Evolutionary conservation across 2,888 invertebrate genomes (phyloP).

Genomic region (Neoascia interrupta): DNA sequence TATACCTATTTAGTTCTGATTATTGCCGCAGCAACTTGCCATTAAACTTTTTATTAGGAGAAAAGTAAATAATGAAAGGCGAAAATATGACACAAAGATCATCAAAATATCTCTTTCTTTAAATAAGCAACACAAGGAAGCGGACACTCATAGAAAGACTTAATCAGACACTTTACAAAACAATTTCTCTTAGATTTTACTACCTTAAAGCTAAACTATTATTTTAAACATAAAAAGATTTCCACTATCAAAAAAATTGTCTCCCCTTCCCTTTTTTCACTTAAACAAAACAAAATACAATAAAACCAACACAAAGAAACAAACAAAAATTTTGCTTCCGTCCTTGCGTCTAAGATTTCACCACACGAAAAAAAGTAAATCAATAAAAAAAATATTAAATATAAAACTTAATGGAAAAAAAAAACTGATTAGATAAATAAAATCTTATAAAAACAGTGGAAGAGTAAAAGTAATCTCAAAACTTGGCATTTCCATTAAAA

Average conservation of each 20-base stretch:
- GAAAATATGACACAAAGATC: too few species aligned
- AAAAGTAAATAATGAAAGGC: not conserved
- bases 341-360: conserved; percentile 58
- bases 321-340: conserved; percentile 51
- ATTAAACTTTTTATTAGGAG: too few species aligned
- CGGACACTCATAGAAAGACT: conserved; percentile 19
- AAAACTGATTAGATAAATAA: conserved; percentile 22
- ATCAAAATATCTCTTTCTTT: conserved; percentile 12
- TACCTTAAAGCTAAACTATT: too few species aligned
- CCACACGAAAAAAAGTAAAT: conserved; percentile 1
- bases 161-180: conserved; percentile 29
- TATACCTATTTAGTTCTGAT: too few species aligned
- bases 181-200: too few species aligned
- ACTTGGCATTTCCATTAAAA: conserved; percentile 49
- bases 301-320: conserved; percentile 26
- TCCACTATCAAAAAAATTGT: not conserved
- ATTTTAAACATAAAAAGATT: too few species aligned
- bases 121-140: conserved; percentile 39
- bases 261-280: conserved; percentile 8
- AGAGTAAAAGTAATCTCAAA: conserved; percentile 46
- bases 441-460: conserved; percentile 3
- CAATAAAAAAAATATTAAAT: not conserved
- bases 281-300: not conserved
- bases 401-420: not conserved
- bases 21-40: too few species aligned